A percentile compares a stretch with the other conserved stretches of the same genome.
These are phyloP conservation scores for crab-eating macaque (Macaca fascicularis) DNA, from an alignment of 2,113 vertebrate species.

Conservation along the genomic window T2T-MFA8v1.1 NC_088394.1:51859501-51860000, in stretches of 20 bases:
- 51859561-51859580: rapidly evolving
- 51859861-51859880: no score
- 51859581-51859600: not conserved
- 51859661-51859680: not conserved
- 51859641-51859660: not conserved
- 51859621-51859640: no score
- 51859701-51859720: not conserved
- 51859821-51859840: rapidly evolving
- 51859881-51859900: not conserved
- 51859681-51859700: not conserved
- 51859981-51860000: not conserved
- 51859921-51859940: not conserved
- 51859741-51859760: not conserved
- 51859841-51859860: not conserved
- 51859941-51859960: not conserved
- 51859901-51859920: not conserved
- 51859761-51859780: not conserved
- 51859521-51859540: rapidly evolving
- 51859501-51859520: rapidly evolving
- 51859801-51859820: rapidly evolving
- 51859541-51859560: not conserved
- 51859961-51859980: not conserved
- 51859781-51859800: rapidly evolving
- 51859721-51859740: no score
- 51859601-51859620: no score